A percentile compares a stretch with the other conserved stretches of the same genome.
Evolutionary conservation across 2,797 vertebrate species (phyloP).

Genomic region (Anguilla obscura): DNA sequence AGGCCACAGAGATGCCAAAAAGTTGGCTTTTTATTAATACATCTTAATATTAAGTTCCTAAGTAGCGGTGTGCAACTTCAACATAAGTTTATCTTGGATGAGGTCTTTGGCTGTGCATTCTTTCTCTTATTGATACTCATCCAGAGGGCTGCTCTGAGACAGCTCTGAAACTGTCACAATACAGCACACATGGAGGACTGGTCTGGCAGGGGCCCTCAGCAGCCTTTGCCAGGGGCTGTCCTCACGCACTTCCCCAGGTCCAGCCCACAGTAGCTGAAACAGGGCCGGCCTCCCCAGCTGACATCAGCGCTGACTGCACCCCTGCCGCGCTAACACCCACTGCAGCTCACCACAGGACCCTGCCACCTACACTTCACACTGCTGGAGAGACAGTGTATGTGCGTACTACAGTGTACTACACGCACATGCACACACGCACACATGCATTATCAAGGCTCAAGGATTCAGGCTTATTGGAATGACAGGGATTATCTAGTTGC

Average conservation of each 20-base stretch:
- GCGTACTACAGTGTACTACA: not conserved
- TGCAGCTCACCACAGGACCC: constrained; percentile 48
- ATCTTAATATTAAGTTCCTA: not conserved
- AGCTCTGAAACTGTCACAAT: constrained; percentile 37
- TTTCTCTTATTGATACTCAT: not conserved
- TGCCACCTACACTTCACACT: constrained; percentile 41
- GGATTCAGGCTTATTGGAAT: not conserved
- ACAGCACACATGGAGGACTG: constrained; percentile 48
- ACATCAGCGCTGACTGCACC: constrained; percentile 76
- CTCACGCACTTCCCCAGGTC: constrained; percentile 53
- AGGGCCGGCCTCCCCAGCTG: constrained; percentile 65
- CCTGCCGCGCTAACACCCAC: constrained; percentile 33
- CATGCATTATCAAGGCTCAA: not conserved
- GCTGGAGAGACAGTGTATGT: constrained; percentile 13
- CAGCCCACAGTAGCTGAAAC: constrained; percentile 84
- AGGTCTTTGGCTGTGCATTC: not conserved
- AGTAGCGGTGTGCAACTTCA: not conserved
- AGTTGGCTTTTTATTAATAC: not conserved
- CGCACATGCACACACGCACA: not conserved
- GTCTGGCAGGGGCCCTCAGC: constrained; percentile 51
- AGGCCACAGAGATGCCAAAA: not conserved
- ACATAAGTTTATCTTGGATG: not conserved
- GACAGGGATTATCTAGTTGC: not conserved
- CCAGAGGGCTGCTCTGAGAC: constrained; percentile 45
- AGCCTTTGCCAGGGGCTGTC: constrained; percentile 59